Evolutionary conservation across 1,140 invertebrate species (phyloP).

Genomic region (Protaetia brevitarsis): DNA sequence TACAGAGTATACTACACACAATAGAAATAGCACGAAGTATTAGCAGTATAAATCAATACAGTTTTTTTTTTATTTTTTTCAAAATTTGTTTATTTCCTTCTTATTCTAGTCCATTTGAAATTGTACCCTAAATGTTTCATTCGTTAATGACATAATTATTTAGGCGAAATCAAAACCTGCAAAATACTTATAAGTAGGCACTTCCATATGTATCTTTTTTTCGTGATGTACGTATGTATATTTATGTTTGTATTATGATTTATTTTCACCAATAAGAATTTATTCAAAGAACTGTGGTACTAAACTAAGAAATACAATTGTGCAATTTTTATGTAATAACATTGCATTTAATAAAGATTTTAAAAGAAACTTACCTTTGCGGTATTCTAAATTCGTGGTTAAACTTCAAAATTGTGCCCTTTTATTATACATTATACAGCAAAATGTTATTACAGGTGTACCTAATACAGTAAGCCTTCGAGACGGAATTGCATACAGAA

Average conservation of each 20-base stretch:
- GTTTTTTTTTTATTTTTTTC: neutral
- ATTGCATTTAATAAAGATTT: conserved; percentile 25
- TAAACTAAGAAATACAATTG: conserved; percentile 24
- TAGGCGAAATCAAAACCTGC: no score
- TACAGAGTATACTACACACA: conserved; percentile 97
- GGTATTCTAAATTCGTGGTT: conserved; percentile 10
- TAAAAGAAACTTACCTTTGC: neutral
- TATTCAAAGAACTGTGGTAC: conserved; percentile 28
- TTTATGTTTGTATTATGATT: conserved; percentile 10
- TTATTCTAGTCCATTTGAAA: conserved; percentile 4
- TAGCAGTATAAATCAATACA: neutral
- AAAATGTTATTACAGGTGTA: no score
- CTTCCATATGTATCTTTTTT: no score
- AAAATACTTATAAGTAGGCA: no score
- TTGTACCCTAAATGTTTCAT: neutral
- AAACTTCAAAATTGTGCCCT: conserved; percentile 19
- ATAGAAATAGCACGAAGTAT: conserved; percentile 37
- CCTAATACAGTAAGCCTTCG: no score
- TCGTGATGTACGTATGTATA: neutral
- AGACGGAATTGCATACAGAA: no score
- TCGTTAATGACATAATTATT: neutral
- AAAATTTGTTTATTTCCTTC: neutral
- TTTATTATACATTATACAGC: no score
- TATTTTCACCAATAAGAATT: conserved; percentile 21
- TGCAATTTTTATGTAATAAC: conserved; percentile 31